These are phyloP conservation scores for Sisyra nigra DNA, from an alignment of 2,888 invertebrate genomes.

Conservation along the genomic window DNA sequence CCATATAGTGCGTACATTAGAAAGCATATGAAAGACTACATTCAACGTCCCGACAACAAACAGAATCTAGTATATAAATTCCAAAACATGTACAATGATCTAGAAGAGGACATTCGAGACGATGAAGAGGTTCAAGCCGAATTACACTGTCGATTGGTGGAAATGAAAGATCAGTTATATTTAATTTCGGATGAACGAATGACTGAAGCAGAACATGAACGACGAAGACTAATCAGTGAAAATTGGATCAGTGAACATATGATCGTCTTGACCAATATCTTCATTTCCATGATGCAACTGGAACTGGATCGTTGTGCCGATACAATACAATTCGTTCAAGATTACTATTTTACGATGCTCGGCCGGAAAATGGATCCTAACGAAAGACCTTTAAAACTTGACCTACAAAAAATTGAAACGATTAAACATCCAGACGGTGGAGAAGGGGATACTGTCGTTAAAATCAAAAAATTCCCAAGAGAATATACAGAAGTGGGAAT, in stretches of 20 bases:
- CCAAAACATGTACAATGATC: conserved; percentile 40
- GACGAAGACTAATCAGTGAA: conserved; percentile 32
- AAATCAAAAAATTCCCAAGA: too few species aligned
- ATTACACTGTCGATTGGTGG: conserved; percentile 38
- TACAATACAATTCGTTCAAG: conserved; percentile 26
- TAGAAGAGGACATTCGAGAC: conserved; percentile 39
- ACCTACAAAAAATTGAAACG: conserved; percentile 1
- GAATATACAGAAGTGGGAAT: conserved; percentile 8
- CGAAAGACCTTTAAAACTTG: neutral
- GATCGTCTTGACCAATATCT: conserved; percentile 35
- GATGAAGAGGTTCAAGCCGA: conserved; percentile 41
- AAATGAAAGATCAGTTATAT: conserved; percentile 33
- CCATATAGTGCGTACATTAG: conserved; percentile 38
- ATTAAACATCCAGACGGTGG: neutral
- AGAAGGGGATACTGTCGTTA: neutral
- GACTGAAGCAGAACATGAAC: conserved; percentile 34
- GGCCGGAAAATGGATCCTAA: conserved; percentile 7
- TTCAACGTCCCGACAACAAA: conserved; percentile 37
- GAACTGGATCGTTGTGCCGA: conserved; percentile 39
- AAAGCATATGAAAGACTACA: conserved; percentile 35
- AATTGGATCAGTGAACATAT: conserved; percentile 41
- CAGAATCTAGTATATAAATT: conserved; percentile 38
- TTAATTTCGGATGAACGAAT: conserved; percentile 39
- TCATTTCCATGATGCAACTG: conserved; percentile 37
- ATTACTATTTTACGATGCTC: conserved; percentile 27